Evolutionary conservation across 2,888 invertebrate genomes (phyloP).

Genomic region (Caenorhabditis sp.): DNA sequence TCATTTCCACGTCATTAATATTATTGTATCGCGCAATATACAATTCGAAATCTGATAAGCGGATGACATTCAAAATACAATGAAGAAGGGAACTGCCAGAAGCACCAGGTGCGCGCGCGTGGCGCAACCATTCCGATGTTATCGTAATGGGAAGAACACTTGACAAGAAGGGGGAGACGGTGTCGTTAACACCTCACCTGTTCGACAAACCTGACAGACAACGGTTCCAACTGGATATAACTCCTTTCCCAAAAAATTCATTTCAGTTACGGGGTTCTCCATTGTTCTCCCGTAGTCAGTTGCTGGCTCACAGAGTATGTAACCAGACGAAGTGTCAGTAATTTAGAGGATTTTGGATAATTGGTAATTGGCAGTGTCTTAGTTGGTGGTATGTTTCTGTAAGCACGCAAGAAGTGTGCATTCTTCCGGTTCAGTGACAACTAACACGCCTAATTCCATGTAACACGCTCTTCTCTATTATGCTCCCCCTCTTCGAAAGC

Average conservation of each 20-base stretch:
- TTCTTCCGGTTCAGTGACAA: conserved; percentile 59
- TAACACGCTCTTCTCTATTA: conserved; percentile 56
- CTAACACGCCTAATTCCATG: conserved; percentile 54
- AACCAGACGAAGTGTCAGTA: conserved; percentile 25
- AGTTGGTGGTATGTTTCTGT: conserved; percentile 48
- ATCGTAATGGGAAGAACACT: conserved; percentile 22
- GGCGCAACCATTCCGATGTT: conserved; percentile 37
- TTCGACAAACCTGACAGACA: conserved; percentile 40
- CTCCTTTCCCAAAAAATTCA: background rate
- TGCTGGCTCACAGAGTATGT: background rate
- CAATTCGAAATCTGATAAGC: conserved; percentile 54
- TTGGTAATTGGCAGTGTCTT: conserved; percentile 48
- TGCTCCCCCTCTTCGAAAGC: conserved; percentile 32
- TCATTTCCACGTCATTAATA: conserved; percentile 52
- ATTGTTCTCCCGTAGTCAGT: background rate
- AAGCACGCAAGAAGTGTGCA: conserved; percentile 60
- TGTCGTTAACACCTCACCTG: conserved; percentile 57
- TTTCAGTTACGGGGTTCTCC: background rate
- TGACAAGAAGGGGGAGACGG: conserved; percentile 24
- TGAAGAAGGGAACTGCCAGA: conserved; percentile 19
- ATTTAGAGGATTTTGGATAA: conserved; percentile 26
- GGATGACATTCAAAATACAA: conserved; percentile 32
- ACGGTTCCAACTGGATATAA: conserved; percentile 25
- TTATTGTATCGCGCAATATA: conserved; percentile 37
- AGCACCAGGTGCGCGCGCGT: conserved; percentile 52